phyloP scores from a whole-genome alignment of 1,140 invertebrate species.

The Tribolium castaneum region DNA sequence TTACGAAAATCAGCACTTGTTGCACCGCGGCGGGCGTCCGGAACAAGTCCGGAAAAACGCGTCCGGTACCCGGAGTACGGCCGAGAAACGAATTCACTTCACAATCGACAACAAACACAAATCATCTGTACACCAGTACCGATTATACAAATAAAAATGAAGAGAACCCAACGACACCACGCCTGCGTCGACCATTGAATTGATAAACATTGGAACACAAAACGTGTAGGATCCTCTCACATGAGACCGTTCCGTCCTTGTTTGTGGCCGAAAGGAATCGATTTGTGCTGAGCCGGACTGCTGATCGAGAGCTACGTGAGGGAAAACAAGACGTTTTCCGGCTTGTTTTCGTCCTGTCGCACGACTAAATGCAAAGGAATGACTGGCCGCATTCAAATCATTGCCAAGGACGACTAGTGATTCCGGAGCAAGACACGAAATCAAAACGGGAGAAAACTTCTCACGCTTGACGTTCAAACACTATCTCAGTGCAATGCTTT shows the following conservation, averaged over 20 bases:
- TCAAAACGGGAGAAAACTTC: neutral
- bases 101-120: constrained; percentile 21
- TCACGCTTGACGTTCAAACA: too few relatives aligned
- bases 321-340: neutral
- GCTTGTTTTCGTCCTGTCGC: constrained; percentile 22
- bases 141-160: constrained; percentile 36
- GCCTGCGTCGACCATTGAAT: constrained; percentile 32
- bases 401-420: constrained; percentile 9
- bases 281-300: neutral
- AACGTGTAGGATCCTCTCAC: constrained; percentile 21
- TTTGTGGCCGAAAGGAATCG: neutral
- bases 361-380: neutral
- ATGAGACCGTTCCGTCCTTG: constrained; percentile 14
- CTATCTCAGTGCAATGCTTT: too few relatives aligned
- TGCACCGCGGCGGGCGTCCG: neutral
- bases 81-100: neutral
- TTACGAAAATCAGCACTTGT: constrained; percentile 14
- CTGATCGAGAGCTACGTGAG: neutral
- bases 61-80: constrained; percentile 8
- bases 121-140: constrained; percentile 15
- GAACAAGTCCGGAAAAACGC: neutral
- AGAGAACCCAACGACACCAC: constrained; percentile 27
- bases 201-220: constrained; percentile 32
- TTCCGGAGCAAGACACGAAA: neutral
- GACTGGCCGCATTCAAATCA: constrained; percentile 19